phyloP scores from a whole-genome alignment of 2,888 invertebrate genomes.

The Reticulitermes lucifugus region DNA sequence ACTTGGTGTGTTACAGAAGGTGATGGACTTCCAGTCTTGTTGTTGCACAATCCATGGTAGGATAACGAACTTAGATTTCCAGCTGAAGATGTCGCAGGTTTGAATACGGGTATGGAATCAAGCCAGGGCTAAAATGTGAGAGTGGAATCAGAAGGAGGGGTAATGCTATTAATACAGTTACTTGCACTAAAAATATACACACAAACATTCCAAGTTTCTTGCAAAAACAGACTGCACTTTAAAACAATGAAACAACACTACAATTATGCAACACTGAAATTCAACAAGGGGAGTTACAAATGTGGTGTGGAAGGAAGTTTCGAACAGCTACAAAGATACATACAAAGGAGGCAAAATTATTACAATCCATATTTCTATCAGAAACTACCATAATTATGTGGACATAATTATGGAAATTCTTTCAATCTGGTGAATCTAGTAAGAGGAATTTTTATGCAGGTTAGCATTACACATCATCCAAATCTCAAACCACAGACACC shows the following conservation, averaged over 20 bases:
- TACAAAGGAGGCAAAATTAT: too few species aligned
- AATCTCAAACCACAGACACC: too few species aligned
- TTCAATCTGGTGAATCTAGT: too few species aligned
- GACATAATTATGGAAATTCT: too few species aligned
- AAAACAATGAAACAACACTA: background rate
- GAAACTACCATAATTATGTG: too few species aligned
- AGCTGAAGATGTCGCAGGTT: conserved; percentile 34
- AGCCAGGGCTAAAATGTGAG: conserved; percentile 42
- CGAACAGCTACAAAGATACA: too few species aligned
- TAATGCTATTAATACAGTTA: background rate
- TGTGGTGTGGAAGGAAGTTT: too few species aligned
- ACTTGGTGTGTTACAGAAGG: background rate
- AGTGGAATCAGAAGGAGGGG: conserved; percentile 15
- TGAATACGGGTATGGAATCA: conserved; percentile 37
- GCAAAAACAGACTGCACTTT: background rate
- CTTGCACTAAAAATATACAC: background rate
- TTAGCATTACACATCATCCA: too few species aligned
- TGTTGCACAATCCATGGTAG: background rate
- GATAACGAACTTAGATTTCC: background rate
- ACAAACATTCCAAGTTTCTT: background rate
- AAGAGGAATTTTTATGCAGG: too few species aligned
- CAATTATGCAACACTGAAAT: background rate
- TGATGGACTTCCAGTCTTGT: conserved; percentile 30
- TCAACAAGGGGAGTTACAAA: background rate
- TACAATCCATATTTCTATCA: too few species aligned